Conservation (phyloP, 92 coral and sea anemone genomes). For the Epizoanthus ramosus region DNA sequence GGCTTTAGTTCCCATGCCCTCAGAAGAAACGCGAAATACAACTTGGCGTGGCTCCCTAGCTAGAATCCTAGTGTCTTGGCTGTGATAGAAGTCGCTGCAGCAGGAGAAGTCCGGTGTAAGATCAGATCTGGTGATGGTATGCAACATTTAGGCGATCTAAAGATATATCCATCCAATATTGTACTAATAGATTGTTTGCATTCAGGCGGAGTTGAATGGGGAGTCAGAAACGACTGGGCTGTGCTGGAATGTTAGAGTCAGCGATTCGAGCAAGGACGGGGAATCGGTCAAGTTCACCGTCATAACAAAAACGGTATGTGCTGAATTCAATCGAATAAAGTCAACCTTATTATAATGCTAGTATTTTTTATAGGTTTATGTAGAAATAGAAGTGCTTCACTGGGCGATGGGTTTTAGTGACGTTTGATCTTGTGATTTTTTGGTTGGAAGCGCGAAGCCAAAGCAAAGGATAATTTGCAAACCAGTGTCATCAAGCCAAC, state of each 20-base stretch:
- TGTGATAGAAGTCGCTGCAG: not conserved
- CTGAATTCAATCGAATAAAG: not conserved
- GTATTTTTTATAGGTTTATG: not conserved
- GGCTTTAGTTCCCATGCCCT: too few species aligned
- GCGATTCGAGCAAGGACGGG: constrained; percentile 43
- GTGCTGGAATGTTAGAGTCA: constrained; percentile 35
- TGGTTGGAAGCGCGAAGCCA: not conserved
- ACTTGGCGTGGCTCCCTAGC: too few species aligned
- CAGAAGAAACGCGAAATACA: too few species aligned
- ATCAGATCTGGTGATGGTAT: constrained; percentile 10
- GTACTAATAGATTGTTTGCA: not conserved
- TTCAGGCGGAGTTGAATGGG: constrained; percentile 39
- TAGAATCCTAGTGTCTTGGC: too few species aligned
- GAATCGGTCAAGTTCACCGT: constrained; percentile 35
- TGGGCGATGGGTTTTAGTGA: too few species aligned
- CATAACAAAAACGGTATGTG: constrained; percentile 47
- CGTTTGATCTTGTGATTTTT: too few species aligned
- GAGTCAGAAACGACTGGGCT: constrained; percentile 12
- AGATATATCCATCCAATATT: not conserved
- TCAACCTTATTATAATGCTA: not conserved
- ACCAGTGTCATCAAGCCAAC: not conserved
- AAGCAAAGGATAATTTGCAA: not conserved
- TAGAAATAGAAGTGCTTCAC: too few species aligned
- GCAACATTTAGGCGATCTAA: not conserved
- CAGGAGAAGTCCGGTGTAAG: not conserved